Conservation (phyloP, 1,140 invertebrate species). For the Atopsyche davidsoni region DNA sequence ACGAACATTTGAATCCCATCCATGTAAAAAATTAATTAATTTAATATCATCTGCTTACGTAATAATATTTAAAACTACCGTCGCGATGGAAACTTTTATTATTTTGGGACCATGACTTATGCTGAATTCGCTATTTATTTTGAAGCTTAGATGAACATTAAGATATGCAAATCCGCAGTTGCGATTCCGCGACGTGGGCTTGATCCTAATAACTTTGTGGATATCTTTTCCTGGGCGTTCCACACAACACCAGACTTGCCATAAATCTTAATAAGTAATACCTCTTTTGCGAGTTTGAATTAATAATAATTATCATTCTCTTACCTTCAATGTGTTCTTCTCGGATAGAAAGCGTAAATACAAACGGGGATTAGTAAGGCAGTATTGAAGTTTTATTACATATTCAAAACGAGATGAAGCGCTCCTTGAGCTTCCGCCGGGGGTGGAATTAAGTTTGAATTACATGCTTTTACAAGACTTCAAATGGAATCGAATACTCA, state of each 20-base stretch:
- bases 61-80: neutral
- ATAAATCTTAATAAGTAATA: conserved; percentile 14
- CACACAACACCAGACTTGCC: neutral
- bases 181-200: conserved; percentile 4
- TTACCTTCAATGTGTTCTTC: conserved; percentile 22
- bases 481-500: too few relatives aligned
- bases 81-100: neutral
- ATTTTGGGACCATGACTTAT: conserved; percentile 4
- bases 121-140: conserved; percentile 10
- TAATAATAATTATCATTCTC: conserved; percentile 13
- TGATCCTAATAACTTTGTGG: conserved; percentile 9
- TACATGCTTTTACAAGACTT: too few relatives aligned
- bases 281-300: neutral
- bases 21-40: neutral
- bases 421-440: conserved; percentile 3
- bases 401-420: conserved; percentile 6
- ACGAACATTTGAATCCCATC: neutral
- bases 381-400: conserved; percentile 10
- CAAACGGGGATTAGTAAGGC: conserved; percentile 9
- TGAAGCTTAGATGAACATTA: conserved; percentile 11
- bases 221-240: conserved; percentile 2
- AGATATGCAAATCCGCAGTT: conserved; percentile 21
- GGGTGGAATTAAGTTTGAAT: conserved; percentile 12
- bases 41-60: too few relatives aligned
- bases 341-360: conserved; percentile 15